phyloP scores from a whole-genome alignment of 2,113 vertebrate species.

The Hystrix cristata region DNA sequence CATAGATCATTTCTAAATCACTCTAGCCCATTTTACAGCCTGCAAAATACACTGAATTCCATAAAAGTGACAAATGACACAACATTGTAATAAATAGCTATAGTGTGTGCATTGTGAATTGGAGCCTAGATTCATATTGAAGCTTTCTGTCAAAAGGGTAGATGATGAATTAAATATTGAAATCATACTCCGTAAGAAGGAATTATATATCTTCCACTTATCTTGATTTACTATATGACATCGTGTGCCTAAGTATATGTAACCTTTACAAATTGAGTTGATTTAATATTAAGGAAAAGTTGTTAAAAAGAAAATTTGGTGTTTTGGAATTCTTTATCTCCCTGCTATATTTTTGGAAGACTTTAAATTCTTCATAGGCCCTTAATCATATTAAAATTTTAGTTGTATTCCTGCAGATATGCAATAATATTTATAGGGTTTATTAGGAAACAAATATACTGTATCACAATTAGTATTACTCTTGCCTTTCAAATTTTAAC shows the following conservation, averaged over 20 bases:
- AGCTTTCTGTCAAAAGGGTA: conserved; percentile 75
- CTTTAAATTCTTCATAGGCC: not conserved
- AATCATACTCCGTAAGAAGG: conserved; percentile 72
- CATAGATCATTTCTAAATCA: conserved; percentile 87
- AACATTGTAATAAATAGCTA: conserved; percentile 86
- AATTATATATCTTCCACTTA: conserved; percentile 81
- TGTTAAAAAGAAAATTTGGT: conserved; percentile 49
- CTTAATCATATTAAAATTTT: conserved; percentile 34
- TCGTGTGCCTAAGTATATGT: conserved; percentile 58
- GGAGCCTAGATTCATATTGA: conserved; percentile 80
- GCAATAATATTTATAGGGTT: not conserved
- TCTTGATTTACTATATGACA: conserved; percentile 74
- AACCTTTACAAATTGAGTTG: conserved; percentile 63
- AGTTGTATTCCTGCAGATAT: conserved; percentile 41
- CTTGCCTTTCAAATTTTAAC: conserved; percentile 70
- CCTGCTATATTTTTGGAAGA: conserved; percentile 32
- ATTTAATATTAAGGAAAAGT: conserved; percentile 63
- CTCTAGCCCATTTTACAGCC: conserved; percentile 87
- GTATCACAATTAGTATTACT: conserved; percentile 33
- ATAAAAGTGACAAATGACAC: conserved; percentile 89
- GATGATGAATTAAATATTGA: conserved; percentile 82
- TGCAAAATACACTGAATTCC: conserved; percentile 86
- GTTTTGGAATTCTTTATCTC: conserved; percentile 70
- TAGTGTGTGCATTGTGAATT: conserved; percentile 85
- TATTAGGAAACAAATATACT: conserved; percentile 39